Base-by-base conservation (phyloP, 2,797 vertebrate species). In the Rhinichthys osculus region DNA sequence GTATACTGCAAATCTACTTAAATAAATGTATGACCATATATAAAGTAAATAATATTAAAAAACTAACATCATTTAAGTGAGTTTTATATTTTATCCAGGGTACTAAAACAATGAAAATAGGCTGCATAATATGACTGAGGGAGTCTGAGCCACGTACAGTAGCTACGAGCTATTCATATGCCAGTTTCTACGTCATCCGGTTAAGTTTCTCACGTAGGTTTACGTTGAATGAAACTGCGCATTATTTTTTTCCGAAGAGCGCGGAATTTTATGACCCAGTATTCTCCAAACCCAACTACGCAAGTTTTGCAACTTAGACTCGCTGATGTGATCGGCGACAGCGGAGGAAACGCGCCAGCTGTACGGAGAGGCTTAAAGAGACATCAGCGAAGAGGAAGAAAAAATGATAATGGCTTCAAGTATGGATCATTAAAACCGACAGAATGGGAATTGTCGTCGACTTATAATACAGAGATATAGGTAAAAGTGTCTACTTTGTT, bases 281-380 rank as follows among this genome's bases (percentile, higher is more conserved):
- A 89, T 91, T 89, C 91, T 83, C 54, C 52, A 88, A 82, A 69
- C 8, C 5, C 19, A 13, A 27, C 38, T 90, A 78, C 90, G 88
- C 33, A 44, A 47, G 9, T 71, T 84, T 86, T 9, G 3, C 19
- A 69, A 72, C 86, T 73, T 89, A 85, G 64, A 21, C 11, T 5
- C 42, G 33, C 8, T 5, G 5, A 21, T 19, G 27, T 10, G 85
- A 76, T 21, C 3, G 30, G 52, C 62, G 38, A 47, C 79, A 85
- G 85, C 86, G 87, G 52, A 84, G 78, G 85, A 71, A 86, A 85
- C 71, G 76, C 83, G 81, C 50, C 44, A 67, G 83, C 89, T 80
- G 83, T 50, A 67, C 80, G 72, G 85, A 57, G 83, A 90, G 85
- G 87, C 89, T 91, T 90, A 91, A 90, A 91, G 88, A 89, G 89